phyloP scores from a whole-genome alignment of 2,797 vertebrate genomes.

The Bryconaethiops microstoma region DNA sequence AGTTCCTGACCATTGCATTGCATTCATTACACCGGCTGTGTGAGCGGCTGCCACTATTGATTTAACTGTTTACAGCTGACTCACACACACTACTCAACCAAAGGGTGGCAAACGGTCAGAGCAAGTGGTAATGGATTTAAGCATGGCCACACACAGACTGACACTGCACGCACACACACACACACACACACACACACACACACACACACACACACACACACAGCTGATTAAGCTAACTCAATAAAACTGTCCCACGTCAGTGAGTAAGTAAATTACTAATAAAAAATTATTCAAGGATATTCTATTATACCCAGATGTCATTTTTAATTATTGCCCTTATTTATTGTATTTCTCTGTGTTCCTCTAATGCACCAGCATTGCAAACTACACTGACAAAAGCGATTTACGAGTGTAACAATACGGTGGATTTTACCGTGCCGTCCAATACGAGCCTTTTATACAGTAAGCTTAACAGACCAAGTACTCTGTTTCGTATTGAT shows the following conservation, averaged over 20 bases:
- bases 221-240: neutral
- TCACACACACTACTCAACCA: neutral
- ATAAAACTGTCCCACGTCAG: neutral
- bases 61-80: constrained; percentile 25
- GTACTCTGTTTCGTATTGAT: too few relatives aligned
- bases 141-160: neutral
- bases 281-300: neutral
- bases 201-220: neutral
- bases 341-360: too few relatives aligned
- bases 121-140: constrained; percentile 2
- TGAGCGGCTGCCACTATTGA: constrained; percentile 22
- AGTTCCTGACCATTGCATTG: constrained; percentile 43
- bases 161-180: neutral
- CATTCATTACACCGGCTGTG: constrained; percentile 31
- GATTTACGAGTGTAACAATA: too few relatives aligned
- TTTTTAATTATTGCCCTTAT: too few relatives aligned
- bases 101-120: neutral
- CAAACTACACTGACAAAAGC: too few relatives aligned
- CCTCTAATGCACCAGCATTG: too few relatives aligned
- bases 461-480: too few relatives aligned
- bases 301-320: too few relatives aligned
- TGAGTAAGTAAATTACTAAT: neutral
- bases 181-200: neutral
- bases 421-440: too few relatives aligned
- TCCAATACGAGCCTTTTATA: too few relatives aligned